Evolutionary conservation across 2,113 vertebrate species (phyloP), one percentile per base, ranked within the genome.

Genomic region (Nanorana parkeri): DNA sequence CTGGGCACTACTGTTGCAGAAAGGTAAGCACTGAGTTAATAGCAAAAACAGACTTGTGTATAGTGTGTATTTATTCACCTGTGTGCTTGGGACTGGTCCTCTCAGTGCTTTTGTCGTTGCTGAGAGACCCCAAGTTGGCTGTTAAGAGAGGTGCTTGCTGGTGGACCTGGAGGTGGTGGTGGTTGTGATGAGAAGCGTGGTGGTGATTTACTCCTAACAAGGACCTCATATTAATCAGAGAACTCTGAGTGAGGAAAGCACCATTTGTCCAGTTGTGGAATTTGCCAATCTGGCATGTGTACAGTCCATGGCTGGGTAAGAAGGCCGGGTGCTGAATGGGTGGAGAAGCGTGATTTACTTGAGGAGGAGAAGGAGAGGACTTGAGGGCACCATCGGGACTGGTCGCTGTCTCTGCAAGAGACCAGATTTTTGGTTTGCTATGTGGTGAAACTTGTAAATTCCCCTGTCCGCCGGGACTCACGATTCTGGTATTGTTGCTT

Each of bases 381-480:
- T 96, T 97, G 88, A 96, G 95, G 17, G 94, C 94, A 72, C 95
- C 95, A 26, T 99, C 98, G 0, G 98, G 98, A 65, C 95, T 97
- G 0, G 98, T 99, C 11, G 98, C 98, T 0, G 98, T 99, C 90
- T 99, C 98, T 10, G 98, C 98, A 87, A 99, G 92, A 10, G 98
- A 99, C 98, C 98, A 99, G 84, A 99, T 99, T 95, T 99, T 99
- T 84, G 98, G 98, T 87, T 99, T 99, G 90, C 91, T 96, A 91
- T 93, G 96, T 41, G 93, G 90, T 15, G 95, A 95, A 84, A 95
- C 91, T 80, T 96, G 96, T 85, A 96, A 94, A 83, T 90, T 91
- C 55, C 92, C 95, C 0, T 92, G 92, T 71, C 92, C 91, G 58
- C 94, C 93, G 0, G 95, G 95, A 41, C 94, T 96, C 76, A 95